Evolutionary conservation across 2,113 vertebrate genomes (phyloP).

Genomic region (Delphinapterus leucas): DNA sequence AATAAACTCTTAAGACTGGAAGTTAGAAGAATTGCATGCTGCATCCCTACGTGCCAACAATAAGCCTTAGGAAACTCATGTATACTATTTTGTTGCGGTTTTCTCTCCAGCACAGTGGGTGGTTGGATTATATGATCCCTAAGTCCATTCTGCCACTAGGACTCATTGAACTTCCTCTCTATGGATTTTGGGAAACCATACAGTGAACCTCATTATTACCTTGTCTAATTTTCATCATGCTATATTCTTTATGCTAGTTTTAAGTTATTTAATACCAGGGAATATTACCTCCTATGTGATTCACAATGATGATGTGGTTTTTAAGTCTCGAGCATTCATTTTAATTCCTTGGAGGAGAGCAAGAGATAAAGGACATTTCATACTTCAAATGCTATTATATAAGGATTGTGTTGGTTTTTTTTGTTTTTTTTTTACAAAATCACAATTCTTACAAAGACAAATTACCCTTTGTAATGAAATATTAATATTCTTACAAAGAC

Average conservation of each 20-base stretch:
- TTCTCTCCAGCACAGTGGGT: not conserved
- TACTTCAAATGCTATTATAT: not conserved
- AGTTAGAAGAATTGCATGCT: not conserved
- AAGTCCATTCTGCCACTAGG: not conserved
- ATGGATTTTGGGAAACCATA: not conserved
- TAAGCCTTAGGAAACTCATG: not conserved
- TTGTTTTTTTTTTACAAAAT: slow-evolving; percentile 9
- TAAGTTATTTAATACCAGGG: not conserved
- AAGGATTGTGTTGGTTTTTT: not conserved
- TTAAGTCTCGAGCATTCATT: slow-evolving; percentile 26
- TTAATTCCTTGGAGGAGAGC: not conserved
- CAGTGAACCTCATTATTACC: not conserved
- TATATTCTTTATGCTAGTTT: slow-evolving; percentile 15
- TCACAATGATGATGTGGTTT: not conserved
- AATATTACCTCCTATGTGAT: not conserved
- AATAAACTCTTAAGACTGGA: not conserved
- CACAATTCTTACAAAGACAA: slow-evolving; percentile 1
- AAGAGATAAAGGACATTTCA: slow-evolving; percentile 23
- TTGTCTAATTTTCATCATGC: slow-evolving; percentile 1
- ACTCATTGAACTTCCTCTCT: not conserved
- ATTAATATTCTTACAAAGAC: slow-evolving; percentile 21
- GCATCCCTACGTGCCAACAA: not conserved
- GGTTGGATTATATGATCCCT: not conserved
- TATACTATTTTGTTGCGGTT: not conserved
- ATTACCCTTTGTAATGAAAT: slow-evolving; percentile 16